Percentiles rank a stretch among this genome's conserved stretches.
Evolutionary conservation across 2,888 invertebrate species (phyloP).

Genomic region (Cryptops parisi): DNA sequence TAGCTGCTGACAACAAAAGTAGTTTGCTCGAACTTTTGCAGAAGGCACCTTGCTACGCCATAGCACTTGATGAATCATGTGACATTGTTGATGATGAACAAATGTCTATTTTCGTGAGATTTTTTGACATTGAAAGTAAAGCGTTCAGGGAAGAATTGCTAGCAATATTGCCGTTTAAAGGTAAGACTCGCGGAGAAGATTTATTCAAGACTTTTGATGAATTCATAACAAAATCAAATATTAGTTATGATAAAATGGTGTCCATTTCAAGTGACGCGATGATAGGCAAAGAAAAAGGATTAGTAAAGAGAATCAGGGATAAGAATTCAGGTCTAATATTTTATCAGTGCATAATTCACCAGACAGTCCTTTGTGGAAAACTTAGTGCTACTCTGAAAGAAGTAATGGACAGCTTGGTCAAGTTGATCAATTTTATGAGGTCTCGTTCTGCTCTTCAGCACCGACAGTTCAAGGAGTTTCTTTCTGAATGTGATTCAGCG

Average conservation of each 20-base stretch:
- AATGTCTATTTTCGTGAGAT: background rate
- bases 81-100: background rate
- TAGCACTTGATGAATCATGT: background rate
- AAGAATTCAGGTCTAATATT: background rate
- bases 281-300: background rate
- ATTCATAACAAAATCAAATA: background rate
- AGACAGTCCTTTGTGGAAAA: background rate
- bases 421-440: background rate
- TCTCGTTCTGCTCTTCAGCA: background rate
- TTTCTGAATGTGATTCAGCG: background rate
- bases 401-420: background rate
- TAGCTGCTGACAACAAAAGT: background rate
- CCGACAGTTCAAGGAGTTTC: background rate
- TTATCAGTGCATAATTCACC: background rate
- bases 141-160: background rate
- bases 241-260: background rate
- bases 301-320: background rate
- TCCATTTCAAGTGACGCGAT: background rate
- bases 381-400: background rate
- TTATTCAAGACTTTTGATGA: background rate
- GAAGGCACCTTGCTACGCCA: background rate
- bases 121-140: background rate
- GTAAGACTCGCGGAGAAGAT: background rate
- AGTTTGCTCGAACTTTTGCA: background rate
- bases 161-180: background rate